Percentiles rank a stretch among this genome's conserved stretches.
phyloP scores from a whole-genome alignment of 1,140 invertebrate species.

The Drosophila arawakana region DNA sequence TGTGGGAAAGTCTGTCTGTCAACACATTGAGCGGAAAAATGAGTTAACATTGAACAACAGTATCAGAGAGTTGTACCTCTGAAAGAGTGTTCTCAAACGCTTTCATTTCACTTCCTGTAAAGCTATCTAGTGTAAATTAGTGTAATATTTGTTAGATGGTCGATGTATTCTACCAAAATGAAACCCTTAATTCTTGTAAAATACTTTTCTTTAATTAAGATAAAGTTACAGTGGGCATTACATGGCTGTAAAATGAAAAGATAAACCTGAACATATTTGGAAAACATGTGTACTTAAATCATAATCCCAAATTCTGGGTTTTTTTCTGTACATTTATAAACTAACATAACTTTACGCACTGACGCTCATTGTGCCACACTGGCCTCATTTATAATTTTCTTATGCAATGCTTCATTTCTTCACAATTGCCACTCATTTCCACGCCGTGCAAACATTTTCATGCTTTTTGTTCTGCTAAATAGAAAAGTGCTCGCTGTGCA shows the following conservation, averaged over 20 bases:
- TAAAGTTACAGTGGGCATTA: no score
- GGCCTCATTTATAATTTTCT: neutral
- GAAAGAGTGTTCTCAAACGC: neutral
- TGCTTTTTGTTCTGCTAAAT: slow-evolving; percentile 67
- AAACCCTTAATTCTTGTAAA: no score
- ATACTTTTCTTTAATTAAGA: no score
- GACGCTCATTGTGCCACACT: neutral
- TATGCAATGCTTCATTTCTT: slow-evolving; percentile 36
- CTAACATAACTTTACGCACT: slow-evolving; percentile 18
- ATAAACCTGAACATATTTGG: no score
- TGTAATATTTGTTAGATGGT: no score
- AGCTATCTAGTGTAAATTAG: neutral
- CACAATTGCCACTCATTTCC: slow-evolving; percentile 41
- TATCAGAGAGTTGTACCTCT: slow-evolving; percentile 15
- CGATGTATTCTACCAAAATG: no score
- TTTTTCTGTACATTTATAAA: neutral
- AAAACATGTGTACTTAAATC: no score
- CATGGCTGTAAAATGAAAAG: no score
- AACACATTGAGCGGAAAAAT: slow-evolving; percentile 73
- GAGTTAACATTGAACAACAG: slow-evolving; percentile 61
- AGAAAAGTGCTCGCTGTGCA: slow-evolving; percentile 70
- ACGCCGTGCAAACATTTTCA: slow-evolving; percentile 61
- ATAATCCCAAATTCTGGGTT: no score
- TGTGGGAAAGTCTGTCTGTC: slow-evolving; percentile 13
- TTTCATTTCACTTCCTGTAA: neutral